Conservation (phyloP, 2,797 vertebrate genomes). For the Sebastes dallii region DNA sequence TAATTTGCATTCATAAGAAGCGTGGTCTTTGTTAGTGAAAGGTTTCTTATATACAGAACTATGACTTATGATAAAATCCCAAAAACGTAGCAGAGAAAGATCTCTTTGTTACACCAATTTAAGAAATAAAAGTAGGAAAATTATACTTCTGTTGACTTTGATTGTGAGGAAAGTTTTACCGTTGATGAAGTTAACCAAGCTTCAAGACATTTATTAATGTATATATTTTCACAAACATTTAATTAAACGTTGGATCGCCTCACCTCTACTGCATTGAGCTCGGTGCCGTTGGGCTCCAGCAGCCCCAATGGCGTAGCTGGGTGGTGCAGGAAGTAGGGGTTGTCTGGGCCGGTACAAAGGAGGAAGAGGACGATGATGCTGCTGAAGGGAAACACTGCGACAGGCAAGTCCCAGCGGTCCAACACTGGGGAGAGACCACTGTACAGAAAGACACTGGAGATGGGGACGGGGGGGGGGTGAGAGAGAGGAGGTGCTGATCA, state of each 20-base stretch:
- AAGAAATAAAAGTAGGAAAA: too few relatives aligned
- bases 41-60: too few relatives aligned
- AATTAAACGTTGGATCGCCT: neutral
- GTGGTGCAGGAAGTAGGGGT: constrained; percentile 76
- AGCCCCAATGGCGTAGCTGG: constrained; percentile 30
- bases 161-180: too few relatives aligned
- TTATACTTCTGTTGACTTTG: too few relatives aligned
- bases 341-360: constrained; percentile 68
- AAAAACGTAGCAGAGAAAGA: too few relatives aligned
- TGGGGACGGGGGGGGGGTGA: neutral
- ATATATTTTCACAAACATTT: neutral
- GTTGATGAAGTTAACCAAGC: too few relatives aligned
- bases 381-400: constrained; percentile 82
- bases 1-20: too few relatives aligned
- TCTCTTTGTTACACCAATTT: too few relatives aligned
- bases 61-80: too few relatives aligned
- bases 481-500: neutral
- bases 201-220: neutral
- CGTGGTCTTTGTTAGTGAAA: too few relatives aligned
- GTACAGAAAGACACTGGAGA: constrained; percentile 74
- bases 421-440: constrained; percentile 71
- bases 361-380: constrained; percentile 75
- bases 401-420: constrained; percentile 76
- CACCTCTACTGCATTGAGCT: constrained; percentile 69
- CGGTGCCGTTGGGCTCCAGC: constrained; percentile 61